Conservation (phyloP, 2,797 vertebrate species). For the Lates japonicus region DNA sequence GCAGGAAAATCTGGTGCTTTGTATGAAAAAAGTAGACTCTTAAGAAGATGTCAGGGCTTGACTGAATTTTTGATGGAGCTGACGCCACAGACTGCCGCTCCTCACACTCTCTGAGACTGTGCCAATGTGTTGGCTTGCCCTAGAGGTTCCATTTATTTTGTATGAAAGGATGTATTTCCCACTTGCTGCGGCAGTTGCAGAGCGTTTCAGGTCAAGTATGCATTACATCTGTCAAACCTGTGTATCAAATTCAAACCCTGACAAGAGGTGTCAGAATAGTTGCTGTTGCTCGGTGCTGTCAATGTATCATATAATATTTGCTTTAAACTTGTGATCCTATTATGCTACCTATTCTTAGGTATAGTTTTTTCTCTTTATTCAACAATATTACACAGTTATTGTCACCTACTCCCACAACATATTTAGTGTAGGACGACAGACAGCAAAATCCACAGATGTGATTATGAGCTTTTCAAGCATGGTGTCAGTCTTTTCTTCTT, state of each 20-base stretch:
- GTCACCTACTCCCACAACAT: background rate
- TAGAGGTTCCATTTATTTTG: conserved; percentile 28
- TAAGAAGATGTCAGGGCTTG: conserved; percentile 35
- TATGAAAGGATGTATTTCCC: conserved; percentile 38
- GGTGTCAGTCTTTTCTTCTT: background rate
- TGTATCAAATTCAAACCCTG: conserved; percentile 18
- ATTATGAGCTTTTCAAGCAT: background rate
- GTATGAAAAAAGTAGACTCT: conserved; percentile 16
- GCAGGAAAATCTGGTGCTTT: conserved; percentile 4
- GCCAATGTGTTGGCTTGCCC: conserved; percentile 6
- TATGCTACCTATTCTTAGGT: background rate
- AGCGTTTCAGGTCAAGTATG: conserved; percentile 30
- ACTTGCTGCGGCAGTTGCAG: conserved; percentile 14
- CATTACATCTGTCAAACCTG: conserved; percentile 18
- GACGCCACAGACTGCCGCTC: conserved; percentile 26
- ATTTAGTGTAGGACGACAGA: background rate
- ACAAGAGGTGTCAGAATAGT: conserved; percentile 9
- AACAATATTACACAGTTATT: background rate
- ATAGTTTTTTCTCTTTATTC: background rate
- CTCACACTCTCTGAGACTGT: background rate
- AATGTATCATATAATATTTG: background rate
- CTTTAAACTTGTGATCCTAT: background rate
- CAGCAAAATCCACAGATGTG: background rate
- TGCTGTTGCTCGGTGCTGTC: background rate
- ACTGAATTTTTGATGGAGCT: conserved; percentile 39